These are phyloP conservation scores for Anagrus nilaparvatae DNA, from an alignment of 1,140 invertebrate genomes.

Conservation along the genomic window DNA sequence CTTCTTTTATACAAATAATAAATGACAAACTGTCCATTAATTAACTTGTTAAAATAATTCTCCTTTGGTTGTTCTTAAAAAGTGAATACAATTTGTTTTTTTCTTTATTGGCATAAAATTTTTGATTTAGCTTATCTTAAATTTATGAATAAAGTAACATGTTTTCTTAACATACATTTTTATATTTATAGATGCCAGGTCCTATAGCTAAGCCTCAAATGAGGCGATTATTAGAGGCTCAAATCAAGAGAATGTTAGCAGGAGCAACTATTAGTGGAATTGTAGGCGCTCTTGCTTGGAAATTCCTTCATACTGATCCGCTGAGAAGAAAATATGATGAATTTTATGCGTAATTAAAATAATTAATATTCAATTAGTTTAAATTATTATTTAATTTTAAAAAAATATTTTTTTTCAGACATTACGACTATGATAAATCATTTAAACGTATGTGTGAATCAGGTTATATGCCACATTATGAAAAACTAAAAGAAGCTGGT, in stretches of 20 bases:
- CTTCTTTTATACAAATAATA: no score
- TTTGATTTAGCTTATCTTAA: no score
- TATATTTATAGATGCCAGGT: constrained; percentile 22
- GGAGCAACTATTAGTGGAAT: constrained; percentile 18
- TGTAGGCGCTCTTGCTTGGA: constrained; percentile 20
- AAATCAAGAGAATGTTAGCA: constrained; percentile 31
- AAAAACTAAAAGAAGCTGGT: no score
- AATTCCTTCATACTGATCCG: constrained; percentile 31
- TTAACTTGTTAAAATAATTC: no score
- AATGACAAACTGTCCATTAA: no score
- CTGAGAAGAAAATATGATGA: constrained; percentile 38
- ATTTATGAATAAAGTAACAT: background rate
- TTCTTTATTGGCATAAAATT: no score
- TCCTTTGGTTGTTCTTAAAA: no score
- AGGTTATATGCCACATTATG: constrained; percentile 38
- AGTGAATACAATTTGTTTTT: no score
- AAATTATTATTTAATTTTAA: constrained; percentile 1
- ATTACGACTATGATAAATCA: constrained; percentile 37
- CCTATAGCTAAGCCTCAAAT: constrained; percentile 38
- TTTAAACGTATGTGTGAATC: constrained; percentile 39
- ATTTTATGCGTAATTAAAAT: constrained; percentile 41
- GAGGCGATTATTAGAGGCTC: constrained; percentile 31
- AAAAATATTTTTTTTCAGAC: constrained; percentile 32
- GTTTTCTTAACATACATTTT: background rate
- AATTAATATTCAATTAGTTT: background rate